Evolutionary conservation across 2,888 invertebrate genomes (phyloP).

Genomic region (Spisula subtruncata): DNA sequence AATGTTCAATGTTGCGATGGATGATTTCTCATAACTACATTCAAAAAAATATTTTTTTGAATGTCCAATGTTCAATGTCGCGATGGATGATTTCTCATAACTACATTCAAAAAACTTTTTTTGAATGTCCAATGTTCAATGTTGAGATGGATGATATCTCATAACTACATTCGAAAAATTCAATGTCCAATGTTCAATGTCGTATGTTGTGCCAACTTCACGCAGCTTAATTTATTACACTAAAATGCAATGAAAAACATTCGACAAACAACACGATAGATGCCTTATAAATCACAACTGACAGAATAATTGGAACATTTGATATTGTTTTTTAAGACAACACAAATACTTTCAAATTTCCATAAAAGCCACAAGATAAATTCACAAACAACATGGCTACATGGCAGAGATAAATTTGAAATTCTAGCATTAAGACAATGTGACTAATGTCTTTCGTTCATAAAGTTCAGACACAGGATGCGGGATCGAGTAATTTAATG

Average conservation of each 20-base stretch:
- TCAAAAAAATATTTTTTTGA: too few relatives aligned
- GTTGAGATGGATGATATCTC: too few relatives aligned
- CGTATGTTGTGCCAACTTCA: too few relatives aligned
- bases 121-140: too few relatives aligned
- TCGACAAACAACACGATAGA: neutral
- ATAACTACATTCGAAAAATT: too few relatives aligned
- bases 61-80: too few relatives aligned
- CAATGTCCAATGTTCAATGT: too few relatives aligned
- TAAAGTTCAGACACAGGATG: neutral
- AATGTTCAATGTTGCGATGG: too few relatives aligned
- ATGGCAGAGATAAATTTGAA: slow-evolving; percentile 4
- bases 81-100: too few relatives aligned
- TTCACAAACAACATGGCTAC: neutral
- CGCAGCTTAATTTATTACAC: too few relatives aligned
- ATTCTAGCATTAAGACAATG: neutral
- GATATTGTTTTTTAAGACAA: neutral
- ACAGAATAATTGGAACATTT: neutral
- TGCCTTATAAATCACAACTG: neutral
- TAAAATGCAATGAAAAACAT: neutral
- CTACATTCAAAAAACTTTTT: too few relatives aligned
- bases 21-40: too few relatives aligned
- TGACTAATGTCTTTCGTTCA: slow-evolving; percentile 8
- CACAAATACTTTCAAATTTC: neutral
- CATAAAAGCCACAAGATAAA: neutral
- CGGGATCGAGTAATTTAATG: neutral